Conservation (phyloP, 2,797 vertebrate species). For the Lacerta agilis region DNA sequence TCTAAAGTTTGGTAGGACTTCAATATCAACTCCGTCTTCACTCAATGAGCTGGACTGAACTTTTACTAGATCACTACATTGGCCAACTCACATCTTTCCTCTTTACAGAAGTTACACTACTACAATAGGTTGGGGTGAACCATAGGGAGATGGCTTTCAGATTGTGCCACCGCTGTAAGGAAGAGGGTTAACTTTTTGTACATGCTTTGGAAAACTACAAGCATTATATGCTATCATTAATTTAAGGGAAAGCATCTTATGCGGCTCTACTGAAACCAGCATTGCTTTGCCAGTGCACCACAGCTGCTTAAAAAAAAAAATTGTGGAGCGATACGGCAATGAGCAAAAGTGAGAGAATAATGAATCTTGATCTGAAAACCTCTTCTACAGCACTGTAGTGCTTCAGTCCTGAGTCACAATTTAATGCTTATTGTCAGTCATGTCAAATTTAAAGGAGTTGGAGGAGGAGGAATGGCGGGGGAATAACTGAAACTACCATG, state of each 20-base stretch:
- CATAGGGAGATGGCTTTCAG: neutral
- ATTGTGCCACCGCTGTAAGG: neutral
- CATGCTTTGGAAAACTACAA: neutral
- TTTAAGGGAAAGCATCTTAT: neutral
- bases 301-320: neutral
- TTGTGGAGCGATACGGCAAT: neutral
- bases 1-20: no score
- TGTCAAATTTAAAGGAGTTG: neutral
- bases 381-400: neutral
- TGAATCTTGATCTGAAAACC: neutral
- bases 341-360: neutral
- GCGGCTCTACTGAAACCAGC: neutral
- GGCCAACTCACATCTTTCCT: no score
- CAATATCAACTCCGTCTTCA: no score
- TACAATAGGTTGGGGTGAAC: neutral
- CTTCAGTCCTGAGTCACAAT: neutral
- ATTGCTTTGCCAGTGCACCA: neutral
- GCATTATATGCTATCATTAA: neutral
- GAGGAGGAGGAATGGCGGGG: no score
- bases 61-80: neutral
- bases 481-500: neutral
- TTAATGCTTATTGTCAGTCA: neutral
- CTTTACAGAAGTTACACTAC: neutral
- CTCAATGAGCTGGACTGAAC: no score
- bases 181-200: conserved; percentile 17